Percentiles rank a stretch among this genome's conserved stretches.
Conservation (phyloP, 2,888 invertebrate genomes). For the Nebria brevicollis region DNA sequence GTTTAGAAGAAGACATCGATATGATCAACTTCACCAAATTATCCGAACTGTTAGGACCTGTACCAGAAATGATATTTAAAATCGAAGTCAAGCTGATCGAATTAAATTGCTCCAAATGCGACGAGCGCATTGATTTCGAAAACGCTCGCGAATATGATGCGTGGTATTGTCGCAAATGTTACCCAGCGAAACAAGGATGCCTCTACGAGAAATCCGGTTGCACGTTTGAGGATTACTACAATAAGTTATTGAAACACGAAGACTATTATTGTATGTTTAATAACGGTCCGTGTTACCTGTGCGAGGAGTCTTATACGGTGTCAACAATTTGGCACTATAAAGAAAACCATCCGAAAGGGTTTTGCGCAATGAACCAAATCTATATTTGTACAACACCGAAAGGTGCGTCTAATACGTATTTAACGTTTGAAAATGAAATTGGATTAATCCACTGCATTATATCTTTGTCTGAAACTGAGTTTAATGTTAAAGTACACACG, state of each 20-base stretch:
- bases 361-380: background rate
- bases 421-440: background rate
- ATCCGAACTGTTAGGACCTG: background rate
- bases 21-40: slow-evolving; percentile 8
- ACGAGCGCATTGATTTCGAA: background rate
- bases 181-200: background rate
- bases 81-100: background rate
- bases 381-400: background rate
- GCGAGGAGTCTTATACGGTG: background rate
- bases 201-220: background rate
- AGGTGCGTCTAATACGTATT: background rate
- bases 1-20: background rate
- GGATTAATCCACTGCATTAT: background rate
- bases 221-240: background rate
- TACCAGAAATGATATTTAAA: background rate
- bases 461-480: background rate
- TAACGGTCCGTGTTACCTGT: background rate
- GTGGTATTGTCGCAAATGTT: background rate
- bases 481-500: background rate
- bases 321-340: background rate
- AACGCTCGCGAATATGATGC: background rate
- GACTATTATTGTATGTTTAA: background rate
- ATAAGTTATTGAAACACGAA: background rate
- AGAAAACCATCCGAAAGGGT: background rate
- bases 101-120: background rate